These are phyloP conservation scores for Galeopsomyia nigrocyanea DNA, from an alignment of 2,888 invertebrate species.

Conservation along the genomic window DNA sequence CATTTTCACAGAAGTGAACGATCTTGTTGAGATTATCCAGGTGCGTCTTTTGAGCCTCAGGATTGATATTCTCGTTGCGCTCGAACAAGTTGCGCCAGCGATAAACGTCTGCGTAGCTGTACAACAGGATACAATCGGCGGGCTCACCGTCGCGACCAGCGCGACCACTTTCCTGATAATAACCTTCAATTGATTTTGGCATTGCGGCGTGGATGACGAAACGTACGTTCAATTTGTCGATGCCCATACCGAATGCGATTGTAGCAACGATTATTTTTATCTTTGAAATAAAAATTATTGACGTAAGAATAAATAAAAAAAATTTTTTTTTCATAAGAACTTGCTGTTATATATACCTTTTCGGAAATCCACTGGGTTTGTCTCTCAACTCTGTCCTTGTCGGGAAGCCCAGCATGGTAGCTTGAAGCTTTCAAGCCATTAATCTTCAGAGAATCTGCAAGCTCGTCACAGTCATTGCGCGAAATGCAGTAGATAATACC, in stretches of 20 bases:
- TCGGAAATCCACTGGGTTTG: slow-evolving; percentile 92
- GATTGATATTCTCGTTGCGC: slow-evolving; percentile 72
- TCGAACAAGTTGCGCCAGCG: slow-evolving; percentile 80
- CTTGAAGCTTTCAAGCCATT: slow-evolving; percentile 79
- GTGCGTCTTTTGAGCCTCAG: slow-evolving; percentile 80
- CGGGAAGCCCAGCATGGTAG: slow-evolving; percentile 92
- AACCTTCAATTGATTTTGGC: slow-evolving; percentile 96
- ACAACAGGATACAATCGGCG: slow-evolving; percentile 90
- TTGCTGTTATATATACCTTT: slow-evolving; percentile 68
- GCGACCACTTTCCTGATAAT: slow-evolving; percentile 98
- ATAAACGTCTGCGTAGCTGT: slow-evolving; percentile 85
- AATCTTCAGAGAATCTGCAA: slow-evolving; percentile 76
- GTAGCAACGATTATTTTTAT: slow-evolving; percentile 90
- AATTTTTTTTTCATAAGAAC: neutral
- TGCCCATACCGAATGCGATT: slow-evolving; percentile 99
- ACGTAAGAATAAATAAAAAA: neutral
- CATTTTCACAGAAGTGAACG: slow-evolving; percentile 93
- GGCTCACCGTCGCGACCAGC: slow-evolving; percentile 93
- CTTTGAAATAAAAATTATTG: slow-evolving; percentile 44
- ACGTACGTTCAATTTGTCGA: slow-evolving; percentile 97
- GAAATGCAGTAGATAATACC: slow-evolving; percentile 97
- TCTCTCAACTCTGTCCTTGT: slow-evolving; percentile 77
- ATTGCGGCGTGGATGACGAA: slow-evolving; percentile 94
- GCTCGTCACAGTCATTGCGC: slow-evolving; percentile 88
- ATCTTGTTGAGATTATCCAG: slow-evolving; percentile 89